Conservation (phyloP, 2,113 vertebrate species). For the Onychostoma macrolepis region DNA sequence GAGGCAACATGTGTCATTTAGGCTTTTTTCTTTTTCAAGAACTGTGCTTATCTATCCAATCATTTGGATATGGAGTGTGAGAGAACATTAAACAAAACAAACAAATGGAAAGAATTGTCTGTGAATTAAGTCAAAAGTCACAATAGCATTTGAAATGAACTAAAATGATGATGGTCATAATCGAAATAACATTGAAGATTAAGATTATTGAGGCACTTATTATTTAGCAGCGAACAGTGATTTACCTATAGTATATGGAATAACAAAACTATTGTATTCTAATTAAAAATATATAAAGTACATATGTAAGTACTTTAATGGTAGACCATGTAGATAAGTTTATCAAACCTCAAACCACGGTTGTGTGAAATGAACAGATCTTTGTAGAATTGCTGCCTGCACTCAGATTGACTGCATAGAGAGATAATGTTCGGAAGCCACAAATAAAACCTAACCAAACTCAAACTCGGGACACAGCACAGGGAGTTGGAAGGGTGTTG, state of each 20-base stretch:
- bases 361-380: slow-evolving; percentile 1
- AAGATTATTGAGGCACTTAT: neutral
- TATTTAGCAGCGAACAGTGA: neutral
- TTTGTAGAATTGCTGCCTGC: slow-evolving; percentile 14
- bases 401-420: slow-evolving; percentile 11
- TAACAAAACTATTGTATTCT: neutral
- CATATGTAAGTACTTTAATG: neutral
- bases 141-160: neutral
- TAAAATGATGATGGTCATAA: neutral
- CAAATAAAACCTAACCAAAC: slow-evolving; percentile 62
- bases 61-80: slow-evolving; percentile 49
- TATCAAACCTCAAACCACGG: slow-evolving; percentile 29
- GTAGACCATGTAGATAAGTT: slow-evolving; percentile 17
- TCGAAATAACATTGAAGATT: neutral
- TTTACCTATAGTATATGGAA: neutral
- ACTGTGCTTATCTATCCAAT: slow-evolving; percentile 51
- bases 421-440: slow-evolving; percentile 55
- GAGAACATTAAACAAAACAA: slow-evolving; percentile 48
- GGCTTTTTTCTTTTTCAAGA: slow-evolving; percentile 53
- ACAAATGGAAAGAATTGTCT: slow-evolving; percentile 34
- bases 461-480: slow-evolving; percentile 47
- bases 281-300: no score
- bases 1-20: slow-evolving; percentile 66
- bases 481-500: slow-evolving; percentile 64
- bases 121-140: neutral